Evolutionary conservation across 2,113 vertebrate species (phyloP), one percentile per base, ranked within the genome.

Genomic region (Osmerus eperlanus): DNA sequence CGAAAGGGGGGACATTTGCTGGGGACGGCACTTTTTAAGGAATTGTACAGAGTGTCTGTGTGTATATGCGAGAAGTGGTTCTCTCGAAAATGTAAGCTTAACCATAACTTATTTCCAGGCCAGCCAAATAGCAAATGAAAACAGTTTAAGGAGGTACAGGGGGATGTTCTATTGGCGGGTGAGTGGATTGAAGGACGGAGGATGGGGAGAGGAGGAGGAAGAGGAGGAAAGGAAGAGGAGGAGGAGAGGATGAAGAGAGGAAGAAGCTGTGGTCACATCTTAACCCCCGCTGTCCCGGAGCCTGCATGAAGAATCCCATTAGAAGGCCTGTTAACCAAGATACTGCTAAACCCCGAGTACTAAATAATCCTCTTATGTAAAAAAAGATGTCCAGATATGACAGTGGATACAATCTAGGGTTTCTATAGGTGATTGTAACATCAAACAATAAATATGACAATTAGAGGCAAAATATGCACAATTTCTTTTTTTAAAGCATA

Each of bases 41-140:
- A 65, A 74, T 16, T 32, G 23, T 21, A 32, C 28, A 16, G 61
- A 2, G 21, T 23, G 59, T 55, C 8, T 55, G 54, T 55, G 54
- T 16, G 54, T 55, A 14, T 55, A 8, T 16, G 62, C 2, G 58
- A 62, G 65, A 53, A 8, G 67, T 15, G 0, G 83, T 79, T 74
- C 72, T 84, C 79, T 86, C 85, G 76, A 90, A 85, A 87, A 88
- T 83, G 83, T 88, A 85, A 89, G 91, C 86, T 89, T 82, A 84
- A 84, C 79, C 68, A 32, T 75, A 80, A 86, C 85, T 85, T 60
- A 87, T 89, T 90, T 90, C 83, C 73, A 84, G 85, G 71, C 68
- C 77, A 80, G 78, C 76, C 23, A 2, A 23, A 23, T 23, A 88
- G 88, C 88, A 86, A 89, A 89, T 85, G 74, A 88, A 90, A 87